Base-by-base conservation (phyloP, 1,140 invertebrate genomes). In the Ostrea edulis region DNA sequence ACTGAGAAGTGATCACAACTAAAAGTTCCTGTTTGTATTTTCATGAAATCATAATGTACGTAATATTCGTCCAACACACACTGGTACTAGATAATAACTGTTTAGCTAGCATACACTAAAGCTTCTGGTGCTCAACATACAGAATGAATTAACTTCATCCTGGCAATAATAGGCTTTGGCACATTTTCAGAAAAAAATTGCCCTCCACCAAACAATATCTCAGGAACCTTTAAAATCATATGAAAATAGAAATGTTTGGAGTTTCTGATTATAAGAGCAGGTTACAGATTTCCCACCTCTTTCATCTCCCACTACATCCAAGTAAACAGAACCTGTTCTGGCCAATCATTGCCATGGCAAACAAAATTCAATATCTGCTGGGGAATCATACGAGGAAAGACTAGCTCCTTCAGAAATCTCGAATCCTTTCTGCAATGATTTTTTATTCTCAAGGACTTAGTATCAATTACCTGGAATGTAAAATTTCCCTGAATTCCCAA, bases 181-280 rank as follows among this genome's bases (percentile, higher is more conserved):
- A 29, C 25, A 12, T 29, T 35, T 29, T 77, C 68, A 77, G 68
- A 77, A 77, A 77, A 44, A 44, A 77, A 29, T 25, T 77, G 68
- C 22, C 29, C 29, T 77, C 68, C 29, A 77, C 68, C 68, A 77
- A 62, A 62, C 55, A 62, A 77, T 77, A 29, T 77, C 68, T 71
- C 2, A 9, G 25, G 5, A n/a, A 62, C 17, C 58, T n/a, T n/a
- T n/a, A 62, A 44, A 77, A 25, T 25, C 14, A 77, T 35, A 77
- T 77, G 68, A 8, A n/a, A 62, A 62, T 20, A 35, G 68, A 77
- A 77, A 77, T 77, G 29, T 77, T 77, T 25, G 68, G 68, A 22
- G 58, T 77, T 29, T 77, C 29, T 77, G 25, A 77, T 77, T 77
- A 77, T 35, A 5, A 25, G 68, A 77, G 29, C 22, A 62, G 14